phyloP scores from a whole-genome alignment of 2,888 invertebrate species.

The Polietes domitor region DNA sequence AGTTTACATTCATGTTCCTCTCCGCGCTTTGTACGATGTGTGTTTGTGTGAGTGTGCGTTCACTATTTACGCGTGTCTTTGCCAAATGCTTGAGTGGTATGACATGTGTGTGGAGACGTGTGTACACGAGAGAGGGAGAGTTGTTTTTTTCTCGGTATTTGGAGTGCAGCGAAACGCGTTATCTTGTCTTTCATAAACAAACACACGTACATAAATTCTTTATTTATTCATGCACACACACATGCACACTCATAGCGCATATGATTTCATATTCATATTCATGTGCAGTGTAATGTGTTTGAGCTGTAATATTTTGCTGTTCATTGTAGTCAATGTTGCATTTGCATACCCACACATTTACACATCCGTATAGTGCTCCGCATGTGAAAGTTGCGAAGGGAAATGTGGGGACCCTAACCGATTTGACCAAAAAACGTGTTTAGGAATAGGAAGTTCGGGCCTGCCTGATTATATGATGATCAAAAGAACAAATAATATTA shows the following conservation, averaged over 20 bases:
- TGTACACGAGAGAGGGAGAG: not conserved
- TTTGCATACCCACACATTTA: not conserved
- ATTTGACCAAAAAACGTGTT: too few relatives aligned
- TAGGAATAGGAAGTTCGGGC: too few relatives aligned
- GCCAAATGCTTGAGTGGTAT: conserved; percentile 15
- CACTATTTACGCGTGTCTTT: conserved; percentile 29
- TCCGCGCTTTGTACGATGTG: not conserved
- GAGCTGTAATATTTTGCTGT: not conserved
- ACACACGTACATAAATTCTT: not conserved
- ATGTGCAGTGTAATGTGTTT: not conserved
- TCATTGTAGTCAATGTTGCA: conserved; percentile 20
- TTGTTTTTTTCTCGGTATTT: not conserved
- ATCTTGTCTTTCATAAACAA: conserved; percentile 1
- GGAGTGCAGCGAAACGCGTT: not conserved
- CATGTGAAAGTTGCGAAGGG: not conserved
- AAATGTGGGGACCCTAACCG: too few relatives aligned
- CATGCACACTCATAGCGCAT: not conserved
- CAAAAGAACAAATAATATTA: too few relatives aligned
- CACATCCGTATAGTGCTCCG: not conserved
- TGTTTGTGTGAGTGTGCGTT: not conserved
- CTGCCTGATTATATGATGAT: too few relatives aligned
- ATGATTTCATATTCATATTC: not conserved
- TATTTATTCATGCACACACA: not conserved
- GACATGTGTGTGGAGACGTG: not conserved
- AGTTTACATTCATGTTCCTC: conserved; percentile 1